A percentile compares a stretch with the other conserved stretches of the same genome.
Evolutionary conservation across 2,113 vertebrate genomes (phyloP).

Genomic region (Agelaius tricolor): DNA sequence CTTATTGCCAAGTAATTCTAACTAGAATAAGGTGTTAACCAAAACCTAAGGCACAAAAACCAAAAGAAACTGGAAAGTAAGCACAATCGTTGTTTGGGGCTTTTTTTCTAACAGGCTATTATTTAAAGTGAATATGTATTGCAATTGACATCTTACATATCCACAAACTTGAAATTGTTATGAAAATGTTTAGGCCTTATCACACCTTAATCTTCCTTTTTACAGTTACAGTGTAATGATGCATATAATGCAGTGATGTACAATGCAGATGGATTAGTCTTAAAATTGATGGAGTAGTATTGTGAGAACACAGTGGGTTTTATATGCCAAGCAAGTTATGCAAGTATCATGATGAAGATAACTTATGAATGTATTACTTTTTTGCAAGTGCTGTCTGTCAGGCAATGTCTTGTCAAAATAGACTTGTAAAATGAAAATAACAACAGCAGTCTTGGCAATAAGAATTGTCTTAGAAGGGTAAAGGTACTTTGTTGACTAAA

Average conservation of each 20-base stretch:
- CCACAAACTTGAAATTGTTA: conserved; percentile 28
- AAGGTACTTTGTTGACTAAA: not conserved
- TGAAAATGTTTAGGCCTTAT: conserved; percentile 25
- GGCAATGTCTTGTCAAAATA: conserved; percentile 1
- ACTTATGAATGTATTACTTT: conserved; percentile 1
- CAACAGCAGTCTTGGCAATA: not conserved
- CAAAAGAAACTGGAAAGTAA: not conserved
- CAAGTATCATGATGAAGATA: conserved; percentile 32
- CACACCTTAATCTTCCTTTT: conserved; percentile 45
- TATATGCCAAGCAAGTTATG: conserved; percentile 17
- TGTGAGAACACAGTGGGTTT: not conserved
- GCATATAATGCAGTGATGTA: conserved; percentile 19
- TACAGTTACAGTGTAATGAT: conserved; percentile 35
- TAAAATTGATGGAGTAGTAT: conserved; percentile 27
- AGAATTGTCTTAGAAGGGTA: not conserved
- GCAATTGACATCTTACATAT: not conserved
- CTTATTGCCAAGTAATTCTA: not conserved
- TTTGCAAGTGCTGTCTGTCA: not conserved
- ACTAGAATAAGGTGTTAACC: not conserved
- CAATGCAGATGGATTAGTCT: conserved; percentile 11
- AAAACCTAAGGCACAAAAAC: not conserved
- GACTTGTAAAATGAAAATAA: not conserved
- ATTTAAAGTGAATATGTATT: not conserved
- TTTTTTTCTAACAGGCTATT: not conserved
- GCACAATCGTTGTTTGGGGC: not conserved